Evolutionary conservation across 2,113 vertebrate species (phyloP), one percentile per base, ranked within the genome.

Genomic region (Tachysurus vachellii): DNA sequence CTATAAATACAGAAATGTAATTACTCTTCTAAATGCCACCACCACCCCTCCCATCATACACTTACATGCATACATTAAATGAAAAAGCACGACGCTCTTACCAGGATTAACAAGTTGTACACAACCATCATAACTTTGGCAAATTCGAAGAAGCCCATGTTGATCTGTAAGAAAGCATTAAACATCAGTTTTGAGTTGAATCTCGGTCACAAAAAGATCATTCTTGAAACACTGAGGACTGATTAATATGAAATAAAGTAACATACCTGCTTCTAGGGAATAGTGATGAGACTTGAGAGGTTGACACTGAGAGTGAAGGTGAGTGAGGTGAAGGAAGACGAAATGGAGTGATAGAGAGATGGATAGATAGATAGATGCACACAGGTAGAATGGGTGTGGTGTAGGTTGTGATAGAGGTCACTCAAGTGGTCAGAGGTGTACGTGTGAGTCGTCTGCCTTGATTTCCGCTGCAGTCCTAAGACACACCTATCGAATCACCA

Each of bases 31-130:
- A 89, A 77, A 85, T 83, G 73, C 54, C 70, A 59, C 44, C 54
- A 68, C 64, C 73, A 28, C 83, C 19, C 31, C 23, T n/a, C 36
- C 80, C 19, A 5, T 28, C 23, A 26, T 68, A 66, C 16, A 2
- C 56, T 80, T 86, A 84, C 54, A 76, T 70, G 62, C 21, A 54
- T 57, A 71, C 36, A 21, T 83, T 53, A 80, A 88, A 82, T 87
- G 88, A 86, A 19, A 57, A 50, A 42, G 73, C 44, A 91, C 28
- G 85, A 56, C 10, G 70, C 93, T 97, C 98, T 99, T 95, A 99
- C 98, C 61, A 96, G 96, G 90, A 98, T 97, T 88, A 95, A 82
- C 87, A 96, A 89, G 93, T 97, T 98, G 95, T 97, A 97, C 84
- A 98, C 81, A 90, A 96, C 56, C 96, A 97, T 97, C 93, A 96